Conservation (phyloP, 2,797 vertebrate species). For the Lagorchestes hirsutus region DNA sequence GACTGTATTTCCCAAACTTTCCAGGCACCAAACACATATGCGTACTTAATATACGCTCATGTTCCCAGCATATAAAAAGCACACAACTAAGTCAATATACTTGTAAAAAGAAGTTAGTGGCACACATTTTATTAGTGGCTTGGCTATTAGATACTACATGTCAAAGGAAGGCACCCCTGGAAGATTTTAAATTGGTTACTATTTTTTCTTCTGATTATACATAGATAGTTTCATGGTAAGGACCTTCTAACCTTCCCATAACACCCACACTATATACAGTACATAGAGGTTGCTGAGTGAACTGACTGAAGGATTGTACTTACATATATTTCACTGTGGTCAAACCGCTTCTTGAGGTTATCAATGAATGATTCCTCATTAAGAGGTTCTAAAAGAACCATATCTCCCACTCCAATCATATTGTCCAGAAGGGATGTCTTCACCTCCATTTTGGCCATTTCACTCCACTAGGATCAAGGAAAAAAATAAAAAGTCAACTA, state of each 20-base stretch:
- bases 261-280: background rate
- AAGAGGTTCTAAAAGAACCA: constrained; percentile 98
- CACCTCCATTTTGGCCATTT: constrained; percentile 96
- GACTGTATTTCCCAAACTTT: constrained; percentile 7
- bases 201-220: background rate
- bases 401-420: constrained; percentile 99
- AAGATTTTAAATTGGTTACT: constrained; percentile 8
- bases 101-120: constrained; percentile 17
- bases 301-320: constrained; percentile 81
- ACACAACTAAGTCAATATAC: background rate
- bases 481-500: constrained; percentile 14
- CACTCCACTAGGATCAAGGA: constrained; percentile 74
- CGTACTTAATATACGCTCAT: background rate
- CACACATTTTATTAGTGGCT: background rate
- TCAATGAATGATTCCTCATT: constrained; percentile 94
- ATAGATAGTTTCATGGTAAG: background rate
- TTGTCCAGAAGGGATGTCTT: constrained; percentile 98
- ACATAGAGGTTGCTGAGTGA: accelerated
- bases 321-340: constrained; percentile 97
- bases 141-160: constrained; percentile 9
- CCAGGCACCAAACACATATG: background rate
- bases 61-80: constrained; percentile 15
- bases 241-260: background rate
- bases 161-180: background rate
- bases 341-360: constrained; percentile 96